phyloP scores from a whole-genome alignment of 2,888 invertebrate genomes.

The Tenthredo notha region DNA sequence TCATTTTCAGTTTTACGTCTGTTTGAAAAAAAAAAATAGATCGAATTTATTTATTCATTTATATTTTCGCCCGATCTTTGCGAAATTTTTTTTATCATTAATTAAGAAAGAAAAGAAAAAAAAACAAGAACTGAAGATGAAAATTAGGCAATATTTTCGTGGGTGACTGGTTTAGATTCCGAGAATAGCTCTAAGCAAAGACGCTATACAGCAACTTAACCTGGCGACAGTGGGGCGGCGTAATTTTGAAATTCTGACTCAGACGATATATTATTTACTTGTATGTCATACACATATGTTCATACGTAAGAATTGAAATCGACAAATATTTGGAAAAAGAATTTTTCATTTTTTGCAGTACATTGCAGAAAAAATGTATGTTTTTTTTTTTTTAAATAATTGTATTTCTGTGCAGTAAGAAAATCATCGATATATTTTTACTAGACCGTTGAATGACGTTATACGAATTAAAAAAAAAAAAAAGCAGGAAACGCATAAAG shows the following conservation, averaged over 20 bases:
- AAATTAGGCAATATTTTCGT: conserved; percentile 32
- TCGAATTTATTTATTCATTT: background rate
- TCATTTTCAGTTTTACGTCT: background rate
- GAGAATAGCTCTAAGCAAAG: conserved; percentile 42
- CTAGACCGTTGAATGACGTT: too few relatives aligned
- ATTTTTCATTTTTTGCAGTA: too few relatives aligned
- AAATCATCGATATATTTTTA: too few relatives aligned
- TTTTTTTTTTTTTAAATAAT: too few relatives aligned
- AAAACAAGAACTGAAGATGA: background rate
- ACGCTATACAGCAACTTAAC: background rate
- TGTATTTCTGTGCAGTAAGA: too few relatives aligned
- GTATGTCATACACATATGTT: background rate
- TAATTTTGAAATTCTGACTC: conserved; percentile 35
- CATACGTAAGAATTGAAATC: background rate
- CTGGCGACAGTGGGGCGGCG: conserved; percentile 24
- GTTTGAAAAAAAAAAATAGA: too few relatives aligned
- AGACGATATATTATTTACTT: conserved; percentile 4
- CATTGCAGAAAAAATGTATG: too few relatives aligned
- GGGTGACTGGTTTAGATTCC: conserved; percentile 45
- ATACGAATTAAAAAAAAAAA: background rate
- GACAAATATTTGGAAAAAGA: background rate
- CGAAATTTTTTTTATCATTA: background rate
- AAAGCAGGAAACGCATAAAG: background rate
- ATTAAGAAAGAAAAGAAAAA: background rate
- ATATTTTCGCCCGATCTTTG: background rate